Percentiles rank a stretch among this genome's conserved stretches.
phyloP scores from a whole-genome alignment of 2,888 invertebrate genomes.

The Silvanus unidentatus region DNA sequence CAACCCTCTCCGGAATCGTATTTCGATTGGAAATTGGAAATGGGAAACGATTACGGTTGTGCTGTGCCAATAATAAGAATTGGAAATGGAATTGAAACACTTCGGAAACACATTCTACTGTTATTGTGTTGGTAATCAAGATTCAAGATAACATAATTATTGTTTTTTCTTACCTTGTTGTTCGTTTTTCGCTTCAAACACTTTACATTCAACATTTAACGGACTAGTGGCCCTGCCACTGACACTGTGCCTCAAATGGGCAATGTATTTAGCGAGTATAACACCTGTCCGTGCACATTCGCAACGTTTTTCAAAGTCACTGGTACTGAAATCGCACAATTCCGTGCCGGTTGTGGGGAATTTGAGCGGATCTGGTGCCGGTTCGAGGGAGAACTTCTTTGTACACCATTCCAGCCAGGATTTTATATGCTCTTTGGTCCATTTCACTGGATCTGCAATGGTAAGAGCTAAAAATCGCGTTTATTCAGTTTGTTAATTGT shows the following conservation, averaged over 20 bases:
- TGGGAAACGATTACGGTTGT: too few species aligned
- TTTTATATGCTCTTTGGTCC: slow-evolving; percentile 54
- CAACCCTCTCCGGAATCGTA: too few species aligned
- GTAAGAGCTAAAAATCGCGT: background rate
- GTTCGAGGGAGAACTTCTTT: slow-evolving; percentile 54
- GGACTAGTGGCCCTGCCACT: slow-evolving; percentile 57
- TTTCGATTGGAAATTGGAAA: too few species aligned
- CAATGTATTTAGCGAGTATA: slow-evolving; percentile 57
- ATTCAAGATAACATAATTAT: too few species aligned
- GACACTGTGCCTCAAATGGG: slow-evolving; percentile 53
- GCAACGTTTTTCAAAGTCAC: slow-evolving; percentile 55
- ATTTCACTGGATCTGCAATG: slow-evolving; percentile 55
- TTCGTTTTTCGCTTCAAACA: slow-evolving; percentile 35
- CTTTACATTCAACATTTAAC: slow-evolving; percentile 49
- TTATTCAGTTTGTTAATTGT: background rate
- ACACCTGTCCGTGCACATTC: slow-evolving; percentile 48
- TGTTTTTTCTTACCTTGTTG: slow-evolving; percentile 26
- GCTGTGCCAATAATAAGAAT: too few species aligned
- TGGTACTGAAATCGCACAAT: slow-evolving; percentile 55
- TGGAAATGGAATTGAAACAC: too few species aligned
- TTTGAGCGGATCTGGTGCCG: slow-evolving; percentile 48
- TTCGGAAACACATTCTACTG: too few species aligned
- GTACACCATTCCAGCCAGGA: slow-evolving; percentile 61
- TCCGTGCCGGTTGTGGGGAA: slow-evolving; percentile 55
- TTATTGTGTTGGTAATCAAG: too few species aligned